Conservation (phyloP, 2,113 vertebrate species). For the Echinops telfairi region DNA sequence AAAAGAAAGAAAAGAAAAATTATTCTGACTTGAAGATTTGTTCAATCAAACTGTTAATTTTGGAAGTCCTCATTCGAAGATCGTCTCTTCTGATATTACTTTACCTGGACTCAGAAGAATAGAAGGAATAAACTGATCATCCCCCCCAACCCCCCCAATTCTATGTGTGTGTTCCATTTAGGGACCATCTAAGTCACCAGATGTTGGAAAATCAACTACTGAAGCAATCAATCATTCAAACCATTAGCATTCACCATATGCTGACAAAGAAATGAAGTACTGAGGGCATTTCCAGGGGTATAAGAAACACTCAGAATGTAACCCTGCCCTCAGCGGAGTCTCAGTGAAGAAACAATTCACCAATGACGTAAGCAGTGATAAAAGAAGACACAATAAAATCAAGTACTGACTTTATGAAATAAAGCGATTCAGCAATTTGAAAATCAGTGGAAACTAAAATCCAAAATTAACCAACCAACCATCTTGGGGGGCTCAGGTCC, state of each 20-base stretch:
- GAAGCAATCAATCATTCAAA: background rate
- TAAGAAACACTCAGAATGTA: slow-evolving; percentile 4
- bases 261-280: background rate
- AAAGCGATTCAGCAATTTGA: background rate
- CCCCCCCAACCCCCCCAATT: background rate
- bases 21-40: slow-evolving; percentile 10
- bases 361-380: background rate
- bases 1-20: background rate
- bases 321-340: background rate
- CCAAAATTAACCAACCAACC: no score
- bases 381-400: slow-evolving; percentile 44
- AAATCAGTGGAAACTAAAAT: slow-evolving; percentile 27
- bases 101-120: slow-evolving; percentile 29
- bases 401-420: background rate
- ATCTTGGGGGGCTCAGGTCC: no score
- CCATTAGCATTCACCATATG: background rate
- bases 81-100: slow-evolving; percentile 41
- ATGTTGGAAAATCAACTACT: background rate
- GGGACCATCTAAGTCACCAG: background rate
- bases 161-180: background rate
- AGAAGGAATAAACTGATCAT: background rate
- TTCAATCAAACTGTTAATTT: slow-evolving; percentile 40
- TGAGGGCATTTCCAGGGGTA: background rate
- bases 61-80: background rate
- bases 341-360: slow-evolving; percentile 1